phyloP scores from a whole-genome alignment of 2,888 invertebrate species.

The Drosophila antonietae region DNA sequence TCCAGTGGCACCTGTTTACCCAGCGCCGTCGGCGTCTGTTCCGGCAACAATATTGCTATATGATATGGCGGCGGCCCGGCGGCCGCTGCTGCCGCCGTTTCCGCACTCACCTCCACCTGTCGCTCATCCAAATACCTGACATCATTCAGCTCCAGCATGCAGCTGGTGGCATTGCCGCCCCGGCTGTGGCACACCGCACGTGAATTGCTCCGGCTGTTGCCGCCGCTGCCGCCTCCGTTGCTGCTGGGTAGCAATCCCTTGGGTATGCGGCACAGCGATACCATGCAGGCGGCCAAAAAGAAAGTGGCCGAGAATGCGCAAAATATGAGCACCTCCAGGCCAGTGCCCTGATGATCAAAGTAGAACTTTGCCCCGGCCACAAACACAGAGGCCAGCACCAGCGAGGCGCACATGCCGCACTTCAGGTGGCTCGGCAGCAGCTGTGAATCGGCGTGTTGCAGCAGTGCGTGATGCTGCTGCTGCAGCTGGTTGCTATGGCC shows the following conservation, averaged over 20 bases:
- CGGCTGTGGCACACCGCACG: constrained; percentile 66
- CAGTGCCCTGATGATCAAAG: constrained; percentile 88
- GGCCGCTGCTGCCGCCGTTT: constrained; percentile 67
- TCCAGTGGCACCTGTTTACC: constrained; percentile 79
- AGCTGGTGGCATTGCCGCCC: constrained; percentile 49
- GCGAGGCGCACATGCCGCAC: constrained; percentile 90
- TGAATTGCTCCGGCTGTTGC: constrained; percentile 50
- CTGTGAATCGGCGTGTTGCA: constrained; percentile 75
- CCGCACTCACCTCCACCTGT: constrained; percentile 46
- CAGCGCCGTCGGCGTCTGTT: constrained; percentile 74
- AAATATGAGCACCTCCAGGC: constrained; percentile 88
- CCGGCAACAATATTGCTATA: constrained; percentile 91
- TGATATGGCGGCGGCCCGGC: constrained; percentile 91
- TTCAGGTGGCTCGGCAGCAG: constrained; percentile 86
- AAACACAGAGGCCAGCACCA: constrained; percentile 89
- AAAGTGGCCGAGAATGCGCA: constrained; percentile 88
- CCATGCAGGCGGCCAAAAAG: constrained; percentile 88
- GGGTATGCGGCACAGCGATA: constrained; percentile 87
- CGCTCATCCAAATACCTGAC: constrained; percentile 63
- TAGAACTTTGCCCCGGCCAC: constrained; percentile 90
- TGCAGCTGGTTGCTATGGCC: constrained; percentile 68
- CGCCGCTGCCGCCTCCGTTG: background rate
- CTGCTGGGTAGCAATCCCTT: constrained; percentile 77
- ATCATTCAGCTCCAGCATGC: constrained; percentile 62
- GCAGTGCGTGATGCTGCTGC: constrained; percentile 64